phyloP scores from a whole-genome alignment of 1,140 invertebrate species.

The Drosophila ironensis region DNA sequence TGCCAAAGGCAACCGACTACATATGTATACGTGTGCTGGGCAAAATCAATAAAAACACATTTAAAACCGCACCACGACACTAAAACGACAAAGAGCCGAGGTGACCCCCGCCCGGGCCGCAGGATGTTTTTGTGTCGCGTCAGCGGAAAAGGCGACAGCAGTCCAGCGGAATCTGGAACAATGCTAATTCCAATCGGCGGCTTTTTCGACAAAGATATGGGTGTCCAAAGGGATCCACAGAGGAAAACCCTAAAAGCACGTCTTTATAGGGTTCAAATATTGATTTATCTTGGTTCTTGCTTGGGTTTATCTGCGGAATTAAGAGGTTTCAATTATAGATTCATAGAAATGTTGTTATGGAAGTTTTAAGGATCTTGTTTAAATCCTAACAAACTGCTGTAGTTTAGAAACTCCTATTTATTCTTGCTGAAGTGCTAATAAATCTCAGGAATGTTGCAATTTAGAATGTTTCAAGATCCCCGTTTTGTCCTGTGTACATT shows the following conservation, averaged over 20 bases:
- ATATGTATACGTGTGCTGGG: constrained; percentile 27
- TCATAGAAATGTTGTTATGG: too few relatives aligned
- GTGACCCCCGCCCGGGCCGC: constrained; percentile 1
- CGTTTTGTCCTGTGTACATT: neutral
- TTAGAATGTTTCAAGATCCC: too few relatives aligned
- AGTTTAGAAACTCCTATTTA: too few relatives aligned
- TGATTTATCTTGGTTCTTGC: too few relatives aligned
- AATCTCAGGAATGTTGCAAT: too few relatives aligned
- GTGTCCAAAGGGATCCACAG: neutral
- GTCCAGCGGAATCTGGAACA: constrained; percentile 2
- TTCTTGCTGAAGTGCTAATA: too few relatives aligned
- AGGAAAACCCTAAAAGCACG: too few relatives aligned
- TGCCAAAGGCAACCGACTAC: constrained; percentile 44
- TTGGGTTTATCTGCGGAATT: too few relatives aligned
- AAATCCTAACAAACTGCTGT: too few relatives aligned
- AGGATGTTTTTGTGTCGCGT: constrained; percentile 20
- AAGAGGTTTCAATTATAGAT: too few relatives aligned
- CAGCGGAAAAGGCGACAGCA: constrained; percentile 15
- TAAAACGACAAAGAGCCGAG: constrained; percentile 43
- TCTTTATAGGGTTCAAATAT: too few relatives aligned
- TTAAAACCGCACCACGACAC: constrained; percentile 57
- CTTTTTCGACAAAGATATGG: neutral
- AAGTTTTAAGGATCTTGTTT: too few relatives aligned
- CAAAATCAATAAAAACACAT: constrained; percentile 74
- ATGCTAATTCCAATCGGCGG: constrained; percentile 25